Conservation (phyloP, 2,797 vertebrate genomes). For the Eremophila alpestris region DNA sequence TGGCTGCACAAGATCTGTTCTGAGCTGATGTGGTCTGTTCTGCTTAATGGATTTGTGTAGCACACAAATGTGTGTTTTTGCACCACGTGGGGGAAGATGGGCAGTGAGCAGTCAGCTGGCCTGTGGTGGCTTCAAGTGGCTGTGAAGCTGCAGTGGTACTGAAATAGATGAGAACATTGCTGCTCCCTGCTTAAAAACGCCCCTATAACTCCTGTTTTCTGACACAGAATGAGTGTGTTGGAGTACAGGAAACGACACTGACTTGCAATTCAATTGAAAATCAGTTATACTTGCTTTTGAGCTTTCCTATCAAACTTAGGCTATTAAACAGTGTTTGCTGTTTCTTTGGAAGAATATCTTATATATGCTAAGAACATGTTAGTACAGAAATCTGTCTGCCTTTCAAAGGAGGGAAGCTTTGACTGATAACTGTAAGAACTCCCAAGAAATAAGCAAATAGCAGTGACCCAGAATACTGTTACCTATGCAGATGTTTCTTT, state of each 20-base stretch:
- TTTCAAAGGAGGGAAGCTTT: neutral
- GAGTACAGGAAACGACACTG: neutral
- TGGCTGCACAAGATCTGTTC: neutral
- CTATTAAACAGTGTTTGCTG: neutral
- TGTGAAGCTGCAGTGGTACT: neutral
- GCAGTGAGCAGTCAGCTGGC: neutral
- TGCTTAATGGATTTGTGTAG: neutral
- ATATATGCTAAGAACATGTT: neutral
- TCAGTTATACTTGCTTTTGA: neutral
- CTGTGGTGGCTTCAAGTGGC: neutral
- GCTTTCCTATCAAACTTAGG: neutral
- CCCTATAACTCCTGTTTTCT: neutral
- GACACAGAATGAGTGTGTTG: neutral
- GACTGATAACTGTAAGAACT: neutral
- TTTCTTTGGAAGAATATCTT: neutral
- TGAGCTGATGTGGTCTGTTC: neutral
- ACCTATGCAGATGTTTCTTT: neutral
- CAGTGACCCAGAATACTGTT: neutral
- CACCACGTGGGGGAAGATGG: neutral
- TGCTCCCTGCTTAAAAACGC: neutral
- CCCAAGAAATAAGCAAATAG: neutral
- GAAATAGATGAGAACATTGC: neutral
- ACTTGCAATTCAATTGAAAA: neutral
- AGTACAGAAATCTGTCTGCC: neutral
- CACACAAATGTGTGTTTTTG: accelerated